phyloP scores from a whole-genome alignment of 2,888 invertebrate species.

The Pterostichus madidus region DNA sequence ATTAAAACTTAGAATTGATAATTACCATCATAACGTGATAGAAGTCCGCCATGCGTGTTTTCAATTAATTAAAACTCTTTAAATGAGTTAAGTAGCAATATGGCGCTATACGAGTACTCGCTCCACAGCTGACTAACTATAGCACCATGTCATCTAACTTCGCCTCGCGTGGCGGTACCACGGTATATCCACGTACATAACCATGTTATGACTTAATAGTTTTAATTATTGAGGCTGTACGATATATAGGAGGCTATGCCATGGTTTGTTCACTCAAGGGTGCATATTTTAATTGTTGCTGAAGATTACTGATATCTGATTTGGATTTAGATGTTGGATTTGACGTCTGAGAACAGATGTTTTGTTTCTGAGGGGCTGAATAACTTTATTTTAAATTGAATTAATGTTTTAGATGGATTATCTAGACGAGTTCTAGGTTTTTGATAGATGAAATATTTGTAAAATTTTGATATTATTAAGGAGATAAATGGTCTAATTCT shows the following conservation, averaged over 20 bases:
- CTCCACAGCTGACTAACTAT: constrained; percentile 24
- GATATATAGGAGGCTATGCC: constrained; percentile 1
- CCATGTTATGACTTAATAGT: constrained; percentile 9
- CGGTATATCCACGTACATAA: not conserved
- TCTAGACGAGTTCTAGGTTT: not conserved
- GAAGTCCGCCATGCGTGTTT: constrained; percentile 63
- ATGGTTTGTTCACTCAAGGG: constrained; percentile 5
- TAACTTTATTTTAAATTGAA: constrained; percentile 25
- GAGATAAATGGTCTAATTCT: no score
- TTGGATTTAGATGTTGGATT: constrained; percentile 9
- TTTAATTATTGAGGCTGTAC: constrained; percentile 15
- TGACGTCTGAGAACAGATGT: constrained; percentile 18
- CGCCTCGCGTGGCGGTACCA: no score
- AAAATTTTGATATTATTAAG: constrained; percentile 5
- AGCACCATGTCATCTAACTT: not conserved
- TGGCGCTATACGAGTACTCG: constrained; percentile 24
- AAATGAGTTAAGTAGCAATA: constrained; percentile 64
- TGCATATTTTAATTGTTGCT: constrained; percentile 44
- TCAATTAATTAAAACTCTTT: constrained; percentile 63
- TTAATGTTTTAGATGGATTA: constrained; percentile 25
- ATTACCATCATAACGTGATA: constrained; percentile 42
- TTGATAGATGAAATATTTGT: constrained; percentile 2
- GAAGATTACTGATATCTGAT: constrained; percentile 26
- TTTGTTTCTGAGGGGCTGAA: not conserved
- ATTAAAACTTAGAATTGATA: constrained; percentile 61